A percentile compares a stretch with the other conserved stretches of the same genome.
These are phyloP conservation scores for Phylloscopus trochilus DNA, from an alignment of 2,113 vertebrate genomes.

Conservation along the genomic window DNA sequence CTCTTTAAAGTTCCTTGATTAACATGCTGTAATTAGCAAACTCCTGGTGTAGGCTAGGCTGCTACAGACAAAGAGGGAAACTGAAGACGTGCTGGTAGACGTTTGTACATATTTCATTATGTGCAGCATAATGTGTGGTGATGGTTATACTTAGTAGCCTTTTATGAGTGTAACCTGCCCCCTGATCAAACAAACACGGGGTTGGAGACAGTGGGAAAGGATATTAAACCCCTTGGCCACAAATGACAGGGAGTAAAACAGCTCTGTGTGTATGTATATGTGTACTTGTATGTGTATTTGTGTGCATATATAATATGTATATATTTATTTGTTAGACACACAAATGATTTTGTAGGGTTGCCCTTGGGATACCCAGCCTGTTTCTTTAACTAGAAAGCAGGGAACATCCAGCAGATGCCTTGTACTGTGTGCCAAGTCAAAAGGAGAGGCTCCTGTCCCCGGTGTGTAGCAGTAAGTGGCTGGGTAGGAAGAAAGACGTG, in stretches of 20 bases:
- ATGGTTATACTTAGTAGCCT: not conserved
- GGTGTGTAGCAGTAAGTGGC: not conserved
- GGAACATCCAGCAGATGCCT: not conserved
- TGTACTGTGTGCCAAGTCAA: not conserved
- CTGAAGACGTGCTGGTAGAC: not conserved
- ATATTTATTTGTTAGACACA: not conserved
- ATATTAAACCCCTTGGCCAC: not conserved
- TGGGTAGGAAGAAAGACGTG: not conserved
- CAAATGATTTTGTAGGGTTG: not conserved
- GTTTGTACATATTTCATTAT: not conserved
- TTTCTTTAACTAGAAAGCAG: not conserved
- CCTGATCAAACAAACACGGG: not conserved
- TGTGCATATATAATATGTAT: not conserved
- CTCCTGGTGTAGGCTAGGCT: not conserved
- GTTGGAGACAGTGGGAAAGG: not conserved
- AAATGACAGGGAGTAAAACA: not conserved
- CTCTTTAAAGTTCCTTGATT: not conserved
- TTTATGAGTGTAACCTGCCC: not conserved
- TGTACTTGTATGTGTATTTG: too few species aligned
- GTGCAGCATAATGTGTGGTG: not conserved
- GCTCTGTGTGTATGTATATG: fast-evolving
- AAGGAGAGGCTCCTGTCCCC: not conserved
- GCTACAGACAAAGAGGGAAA: not conserved
- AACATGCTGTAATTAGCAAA: not conserved
- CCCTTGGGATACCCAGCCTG: not conserved